phyloP scores from a whole-genome alignment of 2,888 invertebrate genomes.

The Apamea anceps region DNA sequence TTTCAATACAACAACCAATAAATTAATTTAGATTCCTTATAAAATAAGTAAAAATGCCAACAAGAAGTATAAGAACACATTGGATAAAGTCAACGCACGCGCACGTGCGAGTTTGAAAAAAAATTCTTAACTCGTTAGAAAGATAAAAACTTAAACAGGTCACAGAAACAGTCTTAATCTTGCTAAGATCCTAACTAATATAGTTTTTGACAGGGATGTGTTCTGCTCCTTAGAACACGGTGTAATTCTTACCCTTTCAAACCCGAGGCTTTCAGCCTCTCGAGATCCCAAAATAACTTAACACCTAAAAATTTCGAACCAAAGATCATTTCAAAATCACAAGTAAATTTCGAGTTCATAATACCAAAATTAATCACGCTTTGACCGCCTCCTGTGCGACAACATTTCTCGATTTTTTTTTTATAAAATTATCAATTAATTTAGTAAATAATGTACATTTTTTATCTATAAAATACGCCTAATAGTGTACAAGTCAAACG shows the following conservation, averaged over 20 bases:
- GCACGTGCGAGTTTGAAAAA: conserved; percentile 73
- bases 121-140: conserved; percentile 86
- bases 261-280: conserved; percentile 75
- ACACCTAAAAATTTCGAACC: conserved; percentile 80
- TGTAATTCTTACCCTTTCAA: conserved; percentile 83
- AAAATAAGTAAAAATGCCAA: conserved; percentile 90
- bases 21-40: conserved; percentile 90
- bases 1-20: conserved; percentile 90
- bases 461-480: conserved; percentile 89
- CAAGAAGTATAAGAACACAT: conserved; percentile 90
- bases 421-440: conserved; percentile 82
- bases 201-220: conserved; percentile 89
- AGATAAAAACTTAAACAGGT: conserved; percentile 90
- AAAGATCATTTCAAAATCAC: conserved; percentile 85
- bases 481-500: conserved; percentile 89
- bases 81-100: conserved; percentile 81
- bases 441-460: conserved; percentile 88
- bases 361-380: conserved; percentile 83
- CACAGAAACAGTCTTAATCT: conserved; percentile 91
- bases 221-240: conserved; percentile 89
- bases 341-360: conserved; percentile 81
- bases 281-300: conserved; percentile 86
- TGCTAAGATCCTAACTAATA: conserved; percentile 90
- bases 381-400: conserved; percentile 80
- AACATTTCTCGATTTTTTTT: conserved; percentile 65